Conservation (phyloP, 2,797 vertebrate genomes). For the Allobates femoralis region DNA sequence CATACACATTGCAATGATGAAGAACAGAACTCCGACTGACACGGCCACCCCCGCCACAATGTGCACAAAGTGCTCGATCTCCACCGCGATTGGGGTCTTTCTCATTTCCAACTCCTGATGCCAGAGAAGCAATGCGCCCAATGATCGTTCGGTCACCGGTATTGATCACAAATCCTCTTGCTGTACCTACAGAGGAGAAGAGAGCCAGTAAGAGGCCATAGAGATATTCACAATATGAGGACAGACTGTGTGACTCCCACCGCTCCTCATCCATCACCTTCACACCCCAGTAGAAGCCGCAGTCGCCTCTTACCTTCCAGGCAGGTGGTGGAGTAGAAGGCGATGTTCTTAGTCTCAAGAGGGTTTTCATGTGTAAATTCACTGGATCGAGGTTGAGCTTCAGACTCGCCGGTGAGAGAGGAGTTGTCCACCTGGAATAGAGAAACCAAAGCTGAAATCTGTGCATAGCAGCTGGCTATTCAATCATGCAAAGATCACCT, state of each 20-base stretch:
- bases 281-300: neutral
- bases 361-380: conserved; percentile 79
- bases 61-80: conserved; percentile 82
- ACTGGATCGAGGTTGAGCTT: conserved; percentile 77
- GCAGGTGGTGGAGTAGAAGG: conserved; percentile 81
- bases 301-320: conserved; percentile 74
- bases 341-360: conserved; percentile 80
- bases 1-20: conserved; percentile 78
- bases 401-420: conserved; percentile 81
- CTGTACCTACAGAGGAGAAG: conserved; percentile 71
- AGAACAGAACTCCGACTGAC: conserved; percentile 77
- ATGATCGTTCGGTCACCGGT: conserved; percentile 80
- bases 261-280: neutral
- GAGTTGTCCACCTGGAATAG: conserved; percentile 79
- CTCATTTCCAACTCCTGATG: conserved; percentile 76
- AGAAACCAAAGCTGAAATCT: neutral
- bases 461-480: too few species aligned
- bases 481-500: too few species aligned
- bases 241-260: neutral
- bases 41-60: conserved; percentile 79
- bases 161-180: conserved; percentile 78
- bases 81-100: conserved; percentile 80
- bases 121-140: conserved; percentile 78
- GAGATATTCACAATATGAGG: neutral
- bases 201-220: neutral